Conservation (phyloP, 2,888 invertebrate species). For the Coleophora deauratella region DNA sequence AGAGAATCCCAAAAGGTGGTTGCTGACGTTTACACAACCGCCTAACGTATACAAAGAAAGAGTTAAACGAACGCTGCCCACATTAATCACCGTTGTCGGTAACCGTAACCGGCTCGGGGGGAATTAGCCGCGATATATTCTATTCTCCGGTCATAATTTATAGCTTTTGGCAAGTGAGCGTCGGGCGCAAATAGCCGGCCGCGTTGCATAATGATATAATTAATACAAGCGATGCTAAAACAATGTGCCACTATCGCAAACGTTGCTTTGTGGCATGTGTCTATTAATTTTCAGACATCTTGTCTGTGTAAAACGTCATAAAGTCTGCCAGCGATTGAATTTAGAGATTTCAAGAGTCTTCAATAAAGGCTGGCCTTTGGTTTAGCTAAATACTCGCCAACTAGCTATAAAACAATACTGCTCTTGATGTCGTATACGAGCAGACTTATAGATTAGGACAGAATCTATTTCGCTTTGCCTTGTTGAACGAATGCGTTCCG, state of each 20-base stretch:
- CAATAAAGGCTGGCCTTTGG: too few species aligned
- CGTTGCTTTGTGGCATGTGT: slow-evolving; percentile 35
- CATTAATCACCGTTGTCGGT: slow-evolving; percentile 70
- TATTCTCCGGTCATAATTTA: slow-evolving; percentile 68
- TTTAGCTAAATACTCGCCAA: too few species aligned
- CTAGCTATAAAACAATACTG: too few species aligned
- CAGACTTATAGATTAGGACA: too few species aligned
- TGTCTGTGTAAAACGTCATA: slow-evolving; percentile 22
- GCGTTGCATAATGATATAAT: slow-evolving; percentile 59
- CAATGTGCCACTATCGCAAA: slow-evolving; percentile 48
- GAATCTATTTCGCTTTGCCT: too few species aligned
- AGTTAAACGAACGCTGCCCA: slow-evolving; percentile 59
- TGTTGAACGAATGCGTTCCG: slow-evolving; percentile 23
- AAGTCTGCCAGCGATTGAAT: too few species aligned
- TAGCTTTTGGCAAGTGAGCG: slow-evolving; percentile 71
- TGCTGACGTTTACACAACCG: slow-evolving; percentile 52
- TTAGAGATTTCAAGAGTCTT: too few species aligned
- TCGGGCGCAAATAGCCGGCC: slow-evolving; percentile 48
- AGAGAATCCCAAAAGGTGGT: slow-evolving; percentile 57
- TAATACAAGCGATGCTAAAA: slow-evolving; percentile 48
- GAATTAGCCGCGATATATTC: slow-evolving; percentile 68
- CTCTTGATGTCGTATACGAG: too few species aligned
- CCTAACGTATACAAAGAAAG: slow-evolving; percentile 50
- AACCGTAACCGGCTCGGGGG: slow-evolving; percentile 65
- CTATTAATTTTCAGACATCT: slow-evolving; percentile 32